Evolutionary conservation across 2,113 vertebrate genomes (phyloP), one percentile per base, ranked within the genome.

Genomic region (Osmerus eperlanus): DNA sequence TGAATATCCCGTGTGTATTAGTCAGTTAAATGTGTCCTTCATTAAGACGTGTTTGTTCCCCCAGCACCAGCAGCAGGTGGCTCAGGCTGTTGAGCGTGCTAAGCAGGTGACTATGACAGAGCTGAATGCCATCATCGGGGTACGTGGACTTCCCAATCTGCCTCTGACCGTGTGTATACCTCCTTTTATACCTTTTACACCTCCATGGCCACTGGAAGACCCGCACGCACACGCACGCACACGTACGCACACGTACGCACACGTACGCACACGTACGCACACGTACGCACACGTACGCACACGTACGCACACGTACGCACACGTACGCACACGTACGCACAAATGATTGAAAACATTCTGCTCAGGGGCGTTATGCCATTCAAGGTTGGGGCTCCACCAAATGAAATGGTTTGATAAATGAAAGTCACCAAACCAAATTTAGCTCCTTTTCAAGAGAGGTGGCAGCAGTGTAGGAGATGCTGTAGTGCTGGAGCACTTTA

Each of bases 61-160:
- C 81, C 90, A 98, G 96, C 96, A 97, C 91, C 96, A 98, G 88
- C 96, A 98, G 90, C 95, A 98, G 94, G 96, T 98, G 87, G 95
- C 95, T 91, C 96, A 98, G 92, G 95, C 96, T 90, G 96, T 97
- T 87, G 96, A 97, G 91, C 92, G 96, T 88, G 96, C 95, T 91
- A 98, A 97, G 89, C 96, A 98, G 94, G 96, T 98, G 90, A 98
- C 96, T 91, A 98, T 98, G 96, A 96, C 95, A 78, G 96, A 98
- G 90, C 93, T 98, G 91, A 98, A 98, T 85, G 96, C 96, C 82
- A 98, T 97, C 94, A 98, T 98, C 94, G 95, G 96, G 95, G 96
- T 98, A 96, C 93, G 96, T 97, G 92, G 90, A 94, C 95, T 96
- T 96, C 93, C 84, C 86, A 77, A 92, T 95, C 92, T 93, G 91